These are phyloP conservation scores for Ranitomeya variabilis DNA, from an alignment of 2,113 vertebrate species.

Conservation along the genomic window DNA sequence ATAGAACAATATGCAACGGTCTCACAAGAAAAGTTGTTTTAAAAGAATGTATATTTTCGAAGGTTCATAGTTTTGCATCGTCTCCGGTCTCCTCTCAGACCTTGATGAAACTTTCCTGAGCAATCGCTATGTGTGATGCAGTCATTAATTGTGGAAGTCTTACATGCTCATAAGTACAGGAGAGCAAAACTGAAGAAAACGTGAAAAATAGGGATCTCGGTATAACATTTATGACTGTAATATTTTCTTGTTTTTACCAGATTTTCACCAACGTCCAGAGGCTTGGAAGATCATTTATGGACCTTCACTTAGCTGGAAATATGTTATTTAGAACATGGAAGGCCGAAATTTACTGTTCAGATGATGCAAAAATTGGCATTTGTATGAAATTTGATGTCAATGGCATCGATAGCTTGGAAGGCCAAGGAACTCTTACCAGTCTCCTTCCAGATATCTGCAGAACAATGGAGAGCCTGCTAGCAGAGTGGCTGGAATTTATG, in stretches of 20 bases:
- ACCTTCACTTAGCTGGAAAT: constrained; percentile 85
- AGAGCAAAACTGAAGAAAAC: too few species aligned
- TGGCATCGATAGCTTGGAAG: constrained; percentile 64
- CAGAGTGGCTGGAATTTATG: constrained; percentile 81
- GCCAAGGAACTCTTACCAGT: constrained; percentile 67
- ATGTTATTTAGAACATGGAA: constrained; percentile 87
- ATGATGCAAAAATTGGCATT: constrained; percentile 62
- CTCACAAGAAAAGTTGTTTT: too few species aligned
- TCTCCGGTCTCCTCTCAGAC: too few species aligned
- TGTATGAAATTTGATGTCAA: constrained; percentile 78
- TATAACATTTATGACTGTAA: not conserved
- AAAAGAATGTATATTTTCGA: too few species aligned
- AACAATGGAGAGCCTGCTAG: constrained; percentile 84
- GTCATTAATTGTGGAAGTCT: too few species aligned
- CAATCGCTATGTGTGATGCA: too few species aligned
- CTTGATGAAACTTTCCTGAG: too few species aligned
- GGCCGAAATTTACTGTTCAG: constrained; percentile 74
- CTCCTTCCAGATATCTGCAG: constrained; percentile 81
- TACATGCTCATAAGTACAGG: too few species aligned
- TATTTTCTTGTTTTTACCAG: constrained; percentile 58
- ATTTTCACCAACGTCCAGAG: constrained; percentile 86
- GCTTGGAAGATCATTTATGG: constrained; percentile 82
- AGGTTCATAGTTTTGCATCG: too few species aligned
- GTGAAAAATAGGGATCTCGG: too few species aligned
- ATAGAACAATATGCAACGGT: too few species aligned